Evolutionary conservation across 2,888 invertebrate species (phyloP), one percentile per base, ranked within the genome.

Genomic region (Apamea monoglypha): DNA sequence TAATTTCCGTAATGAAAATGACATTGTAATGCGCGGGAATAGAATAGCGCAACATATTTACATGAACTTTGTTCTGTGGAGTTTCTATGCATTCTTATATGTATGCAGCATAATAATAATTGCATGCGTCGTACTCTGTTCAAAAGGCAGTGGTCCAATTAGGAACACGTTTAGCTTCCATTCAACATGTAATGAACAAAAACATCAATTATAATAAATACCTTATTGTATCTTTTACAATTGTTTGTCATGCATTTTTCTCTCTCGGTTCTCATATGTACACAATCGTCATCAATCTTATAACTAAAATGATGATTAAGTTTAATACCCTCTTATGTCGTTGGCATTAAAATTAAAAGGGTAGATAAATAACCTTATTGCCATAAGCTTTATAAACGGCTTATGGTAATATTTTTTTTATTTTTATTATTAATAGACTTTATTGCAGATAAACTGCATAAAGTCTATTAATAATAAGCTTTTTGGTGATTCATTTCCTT

Each of bases 1-100:
- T 83, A 84, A 89, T 89, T 81, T 82, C 79, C 78, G 64, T 85
- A 83, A 89, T 89, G 81, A 84, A 88, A 82, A 85, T 89, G 85
- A 84, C 82, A 88, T 87, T 86, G 85, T 84, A 82, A 77, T 71
- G 78, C 56, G 77, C 71, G 82, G 76, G 69, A 79, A 84, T 83
- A 70, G 79, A 74, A 88, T 80, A 76, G 76, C 76, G 75, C 61
- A 71, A 73, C 74, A 74, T 83, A 82, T 86, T 85, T 81, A 87
- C 80, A 83, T 87, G 86, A 83, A 89, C 87, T 89, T 88, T 88
- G 88, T 87, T 83, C 83, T 47, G 64, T 74, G 53, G 50, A 68
- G 76, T 80, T 68, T 73, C 73, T 76, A 82, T 83, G 83, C 76
- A 81, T 78, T 84, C 73, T 75, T 53, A 63, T 74, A 59, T 75